A percentile compares a stretch with the other conserved stretches of the same genome.
These are phyloP conservation scores for Actinostola sp. DNA, from an alignment of 92 coral and sea anemone species.

Conservation along the genomic window DNA sequence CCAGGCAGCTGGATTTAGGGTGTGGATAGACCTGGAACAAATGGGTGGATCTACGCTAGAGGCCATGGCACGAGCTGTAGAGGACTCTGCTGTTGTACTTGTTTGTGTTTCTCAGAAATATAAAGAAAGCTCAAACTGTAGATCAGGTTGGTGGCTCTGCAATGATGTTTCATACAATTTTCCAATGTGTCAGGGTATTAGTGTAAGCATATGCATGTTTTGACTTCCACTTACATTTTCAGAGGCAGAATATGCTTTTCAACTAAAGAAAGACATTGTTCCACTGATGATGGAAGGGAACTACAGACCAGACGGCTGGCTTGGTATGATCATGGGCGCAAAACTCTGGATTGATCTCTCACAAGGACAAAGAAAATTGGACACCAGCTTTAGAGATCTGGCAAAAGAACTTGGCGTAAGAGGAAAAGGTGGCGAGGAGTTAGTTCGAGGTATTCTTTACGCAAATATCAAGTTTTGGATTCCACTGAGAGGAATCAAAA, in stretches of 20 bases:
- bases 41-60: slow-evolving; percentile 90
- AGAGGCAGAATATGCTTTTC: slow-evolving; percentile 90
- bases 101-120: slow-evolving; percentile 84
- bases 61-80: slow-evolving; percentile 85
- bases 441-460: slow-evolving; percentile 26
- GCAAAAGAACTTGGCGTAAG: slow-evolving; percentile 63
- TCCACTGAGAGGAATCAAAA: not conserved
- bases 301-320: slow-evolving; percentile 88
- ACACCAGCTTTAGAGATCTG: slow-evolving; percentile 59
- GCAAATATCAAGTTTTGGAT: not conserved
- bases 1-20: slow-evolving; percentile 73
- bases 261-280: slow-evolving; percentile 72
- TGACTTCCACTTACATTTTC: not conserved
- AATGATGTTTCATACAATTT: too few relatives aligned
- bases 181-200: too few relatives aligned
- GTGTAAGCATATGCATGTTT: too few relatives aligned
- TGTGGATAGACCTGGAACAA: slow-evolving; percentile 89
- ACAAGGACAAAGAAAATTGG: slow-evolving; percentile 44
- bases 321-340: slow-evolving; percentile 83
- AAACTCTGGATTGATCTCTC: slow-evolving; percentile 85
- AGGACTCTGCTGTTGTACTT: slow-evolving; percentile 75
- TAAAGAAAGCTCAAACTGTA: slow-evolving; percentile 84
- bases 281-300: slow-evolving; percentile 79
- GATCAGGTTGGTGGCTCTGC: slow-evolving; percentile 49
- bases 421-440: slow-evolving; percentile 49